These are phyloP conservation scores for Hemithea aestivaria DNA, from an alignment of 2,888 invertebrate genomes.

Conservation along the genomic window DNA sequence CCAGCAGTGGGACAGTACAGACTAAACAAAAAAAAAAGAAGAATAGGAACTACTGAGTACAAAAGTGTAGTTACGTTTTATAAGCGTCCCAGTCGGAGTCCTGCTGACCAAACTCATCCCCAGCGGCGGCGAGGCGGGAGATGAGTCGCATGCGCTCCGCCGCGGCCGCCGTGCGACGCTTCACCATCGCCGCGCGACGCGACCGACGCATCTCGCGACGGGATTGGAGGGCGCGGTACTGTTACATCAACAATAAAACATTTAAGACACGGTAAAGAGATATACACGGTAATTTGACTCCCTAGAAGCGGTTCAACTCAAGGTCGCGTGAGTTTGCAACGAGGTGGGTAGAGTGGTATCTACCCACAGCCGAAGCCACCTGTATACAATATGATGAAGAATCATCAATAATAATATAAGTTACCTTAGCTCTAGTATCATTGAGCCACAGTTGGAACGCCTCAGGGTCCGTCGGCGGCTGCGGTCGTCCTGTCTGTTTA, in stretches of 20 bases:
- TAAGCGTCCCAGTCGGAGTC: slow-evolving; percentile 99
- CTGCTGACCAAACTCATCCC: slow-evolving; percentile 94
- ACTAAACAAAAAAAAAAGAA: too few species aligned
- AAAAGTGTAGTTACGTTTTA: slow-evolving; percentile 89
- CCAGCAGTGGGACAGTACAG: too few species aligned
- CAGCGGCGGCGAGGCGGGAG: slow-evolving; percentile 87
- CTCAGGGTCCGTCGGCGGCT: slow-evolving; percentile 66
- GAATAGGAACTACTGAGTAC: too few species aligned
- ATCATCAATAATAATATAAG: too few species aligned
- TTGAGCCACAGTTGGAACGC: slow-evolving; percentile 76
- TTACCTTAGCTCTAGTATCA: slow-evolving; percentile 82
- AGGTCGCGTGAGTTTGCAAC: too few species aligned
- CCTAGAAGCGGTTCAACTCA: too few species aligned
- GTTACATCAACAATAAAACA: slow-evolving; percentile 82
- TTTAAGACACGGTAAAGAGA: slow-evolving; percentile 73
- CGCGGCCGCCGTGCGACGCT: slow-evolving; percentile 93
- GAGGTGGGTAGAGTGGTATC: too few species aligned
- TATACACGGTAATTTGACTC: too few species aligned
- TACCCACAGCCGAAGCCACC: too few species aligned
- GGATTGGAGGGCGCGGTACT: slow-evolving; percentile 85
- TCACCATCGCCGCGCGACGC: slow-evolving; percentile 91
- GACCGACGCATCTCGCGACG: slow-evolving; percentile 87
- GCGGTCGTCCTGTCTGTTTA: slow-evolving; percentile 52
- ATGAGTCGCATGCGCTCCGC: slow-evolving; percentile 97
- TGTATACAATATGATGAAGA: not conserved